Base-by-base conservation (phyloP, 2,888 invertebrate species). In the Tachina grossa region DNA sequence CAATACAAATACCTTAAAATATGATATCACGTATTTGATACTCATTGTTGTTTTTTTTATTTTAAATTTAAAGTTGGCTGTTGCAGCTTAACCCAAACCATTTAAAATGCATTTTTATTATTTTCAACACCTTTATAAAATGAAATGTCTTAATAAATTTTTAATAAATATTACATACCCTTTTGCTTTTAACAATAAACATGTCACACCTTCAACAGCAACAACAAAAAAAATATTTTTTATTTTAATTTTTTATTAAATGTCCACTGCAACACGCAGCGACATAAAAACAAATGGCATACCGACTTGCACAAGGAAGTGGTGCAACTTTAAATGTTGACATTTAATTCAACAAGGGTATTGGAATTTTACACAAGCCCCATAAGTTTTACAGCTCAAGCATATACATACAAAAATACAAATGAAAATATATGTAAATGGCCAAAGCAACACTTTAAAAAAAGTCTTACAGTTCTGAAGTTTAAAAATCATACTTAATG, bases 311-410 rank as follows among this genome's bases (percentile, higher is more conserved):
- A 71, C 11, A 63, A 11, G 16, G 31, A 63, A 61, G 16, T 61
- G 41, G 45, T 65, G 57, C 71, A 66, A 59, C 75, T 72, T 76
- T 79, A 79, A 83, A 69, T 79, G 66, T 45, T 65, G 82, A 79
- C 65, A 85, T 82, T 85, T 79, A 79, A 82, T 85, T 79, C 82
- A 82, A 74, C 66, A 68, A 61, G 75, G 43, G 53, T 53, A 85
- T 82, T 78, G 78, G 74, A 82, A 82, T 82, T 85, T 72, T 82
- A 82, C 74, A 19, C 55, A 55, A 49, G 16, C 31, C 45, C 39
- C 45, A 63, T 39, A 43, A 16, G n/a, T 66, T 66, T 49, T 49
- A 66, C 5, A 31, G 14, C 31, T 22, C 2, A 31, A 8, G 13
- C 45, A 45, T 16, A 16, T 45, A 3, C 53, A 53, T 53, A 53